These are phyloP conservation scores for Neria commutata DNA, from an alignment of 2,888 invertebrate genomes.

Conservation along the genomic window DNA sequence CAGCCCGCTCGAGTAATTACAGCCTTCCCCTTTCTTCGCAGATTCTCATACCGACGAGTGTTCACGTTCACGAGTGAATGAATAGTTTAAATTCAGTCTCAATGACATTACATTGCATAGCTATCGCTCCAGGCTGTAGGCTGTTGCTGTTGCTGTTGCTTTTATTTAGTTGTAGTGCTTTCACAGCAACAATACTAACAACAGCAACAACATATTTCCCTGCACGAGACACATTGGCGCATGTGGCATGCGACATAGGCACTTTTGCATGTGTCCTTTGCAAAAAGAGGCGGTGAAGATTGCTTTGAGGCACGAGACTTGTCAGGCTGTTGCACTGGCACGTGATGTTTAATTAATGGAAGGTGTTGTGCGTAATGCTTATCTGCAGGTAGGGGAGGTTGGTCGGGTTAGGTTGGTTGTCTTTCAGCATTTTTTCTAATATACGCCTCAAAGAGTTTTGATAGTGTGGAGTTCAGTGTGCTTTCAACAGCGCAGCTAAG, in stretches of 20 bases:
- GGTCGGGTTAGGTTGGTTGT: too few species aligned
- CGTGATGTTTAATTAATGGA: slow-evolving; percentile 56
- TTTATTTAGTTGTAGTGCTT: not conserved
- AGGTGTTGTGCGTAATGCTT: slow-evolving; percentile 37
- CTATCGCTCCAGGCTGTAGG: not conserved
- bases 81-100: not conserved
- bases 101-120: slow-evolving; percentile 5
- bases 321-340: slow-evolving; percentile 51
- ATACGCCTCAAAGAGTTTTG: too few species aligned
- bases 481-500: too few species aligned
- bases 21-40: not conserved
- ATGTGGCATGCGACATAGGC: slow-evolving; percentile 18
- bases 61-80: not conserved
- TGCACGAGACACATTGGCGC: not conserved
- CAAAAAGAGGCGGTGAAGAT: slow-evolving; percentile 27
- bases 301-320: slow-evolving; percentile 29
- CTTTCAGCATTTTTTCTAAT: too few species aligned
- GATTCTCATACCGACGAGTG: not conserved
- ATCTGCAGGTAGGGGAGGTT: too few species aligned
- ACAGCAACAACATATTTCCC: not conserved
- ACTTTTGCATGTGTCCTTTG: slow-evolving; percentile 28
- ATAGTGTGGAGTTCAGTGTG: too few species aligned
- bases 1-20: slow-evolving; percentile 4
- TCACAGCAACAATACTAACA: not conserved
- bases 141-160: not conserved